Evolutionary conservation across 2,888 invertebrate species (phyloP), one percentile per base, ranked within the genome.

Genomic region (Oconnorella tubifera): DNA sequence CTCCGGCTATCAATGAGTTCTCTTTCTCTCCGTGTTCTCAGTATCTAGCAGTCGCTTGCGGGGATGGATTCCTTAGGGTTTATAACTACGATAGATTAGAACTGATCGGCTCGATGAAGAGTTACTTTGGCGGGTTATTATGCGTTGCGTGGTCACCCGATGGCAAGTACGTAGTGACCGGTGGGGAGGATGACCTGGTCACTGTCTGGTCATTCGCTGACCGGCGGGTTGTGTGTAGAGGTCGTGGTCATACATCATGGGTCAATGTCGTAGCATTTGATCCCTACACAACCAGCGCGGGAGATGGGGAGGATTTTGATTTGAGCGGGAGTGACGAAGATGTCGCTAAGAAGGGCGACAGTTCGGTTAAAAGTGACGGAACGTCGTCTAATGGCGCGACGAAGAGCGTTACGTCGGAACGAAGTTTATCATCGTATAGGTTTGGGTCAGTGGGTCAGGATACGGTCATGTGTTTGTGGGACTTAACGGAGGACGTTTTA

Each of bases 131-230:
- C 59, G 98, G 98, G 48, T 89, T 99, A 76, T 84, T 98, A 53
- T 98, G 98, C 83, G 95, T 97, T 64, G 91, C 94, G 77, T 99
- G 99, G 99, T 94, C 97, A 10, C 96, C 96, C 0, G 97, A 99
- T 82, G 90, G 92, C 56, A 89, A 90, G 77, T 92, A 95, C 77
- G 77, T 85, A 59, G 93, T 95, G 59, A 93, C 94, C 0, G 99
- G 99, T 0, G 99, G 99, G 2, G 99, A 99, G 83, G 99, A 99
- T 84, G 99, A 99, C 84, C 85, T 99, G 66, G 92, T 99, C 59
- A 98, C 98, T 0, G 91, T 99, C 48, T 99, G 96, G 91, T 94
- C 92, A 59, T 89, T 96, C 80, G 86, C 88, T 71, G 96, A 98
- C 78, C 88, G 92, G 72, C 86, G 94, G 58, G 95, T 98, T 3